Conservation (phyloP, 35 echinoderm and acorn worm genomes). For the Ophioderma brevispina region DNA sequence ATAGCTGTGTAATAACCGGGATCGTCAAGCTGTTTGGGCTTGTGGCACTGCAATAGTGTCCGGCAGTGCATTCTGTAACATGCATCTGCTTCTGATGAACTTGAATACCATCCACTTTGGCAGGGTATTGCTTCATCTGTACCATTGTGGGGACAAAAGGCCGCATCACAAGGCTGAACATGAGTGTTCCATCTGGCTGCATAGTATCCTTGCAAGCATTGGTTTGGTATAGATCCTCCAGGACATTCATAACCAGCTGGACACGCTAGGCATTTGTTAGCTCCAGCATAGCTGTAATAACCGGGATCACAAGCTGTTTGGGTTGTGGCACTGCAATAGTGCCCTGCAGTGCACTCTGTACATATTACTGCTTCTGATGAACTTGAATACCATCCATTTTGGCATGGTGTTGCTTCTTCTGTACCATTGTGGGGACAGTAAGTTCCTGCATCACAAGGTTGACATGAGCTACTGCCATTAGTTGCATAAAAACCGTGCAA, state of each 20-base stretch:
- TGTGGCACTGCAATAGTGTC: slow-evolving; percentile 70
- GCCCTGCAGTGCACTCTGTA: slow-evolving; percentile 46
- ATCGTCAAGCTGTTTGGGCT: slow-evolving; percentile 45
- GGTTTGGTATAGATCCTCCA: slow-evolving; percentile 29
- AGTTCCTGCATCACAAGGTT: slow-evolving; percentile 59
- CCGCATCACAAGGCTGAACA: slow-evolving; percentile 73
- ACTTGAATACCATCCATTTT: slow-evolving; percentile 37
- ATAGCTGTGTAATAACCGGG: slow-evolving; percentile 71
- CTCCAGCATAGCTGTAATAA: slow-evolving; percentile 71
- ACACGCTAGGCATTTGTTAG: slow-evolving; percentile 69
- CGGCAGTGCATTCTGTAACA: slow-evolving; percentile 48
- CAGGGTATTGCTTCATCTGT: slow-evolving; percentile 56
- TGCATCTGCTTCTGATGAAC: slow-evolving; percentile 38
- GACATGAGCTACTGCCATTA: slow-evolving; percentile 74
- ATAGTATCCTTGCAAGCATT: slow-evolving; percentile 71
- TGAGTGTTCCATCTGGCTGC: slow-evolving; percentile 39
- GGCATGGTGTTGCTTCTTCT: slow-evolving; percentile 51
- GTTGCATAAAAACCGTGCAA: slow-evolving; percentile 64
- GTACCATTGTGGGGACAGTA: slow-evolving; percentile 64
- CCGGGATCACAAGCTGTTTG: slow-evolving; percentile 65
- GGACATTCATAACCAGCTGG: slow-evolving; percentile 69
- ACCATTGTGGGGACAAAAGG: slow-evolving; percentile 70
- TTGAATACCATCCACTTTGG: slow-evolving; percentile 49
- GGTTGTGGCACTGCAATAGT: slow-evolving; percentile 51
- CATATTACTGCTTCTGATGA: slow-evolving; percentile 29